Evolutionary conservation across 2,888 invertebrate genomes (phyloP), one percentile per base, ranked within the genome.

Genomic region (Luperina testacea): DNA sequence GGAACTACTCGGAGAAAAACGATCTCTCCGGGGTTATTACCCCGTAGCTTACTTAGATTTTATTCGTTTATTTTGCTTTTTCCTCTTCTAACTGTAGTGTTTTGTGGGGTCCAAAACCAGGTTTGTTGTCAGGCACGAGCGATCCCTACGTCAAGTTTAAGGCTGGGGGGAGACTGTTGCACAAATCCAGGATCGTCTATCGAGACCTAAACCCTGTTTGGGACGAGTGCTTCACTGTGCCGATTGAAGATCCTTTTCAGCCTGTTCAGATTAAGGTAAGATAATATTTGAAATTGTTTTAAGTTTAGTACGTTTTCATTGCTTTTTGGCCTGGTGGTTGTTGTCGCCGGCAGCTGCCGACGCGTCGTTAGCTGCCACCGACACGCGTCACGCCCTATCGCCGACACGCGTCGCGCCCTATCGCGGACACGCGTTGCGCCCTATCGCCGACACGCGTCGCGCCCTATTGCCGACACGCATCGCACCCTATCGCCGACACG

Each of bases 121-220:
- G 96, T 91, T 94, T 97, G 94, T 95, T 97, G 94, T 94, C 97
- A 99, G 99, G 99, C 89, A 98, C 99, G 83, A 99, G 99, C 95
- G 99, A 99, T 97, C 99, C 99, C 42, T 99, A 99, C 96, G 99
- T 99, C 77, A 99, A 99, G 97, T 99, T 99, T 96, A 99, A 99
- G 96, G 97, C 98, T 85, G 98, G 98, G 20, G 98, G 98, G 59
- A 97, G 99, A 83, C 97, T 99, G 88, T 97, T 99, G 88, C 99
- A 99, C 97, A 99, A 99, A 97, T 99, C 99, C 89, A 98, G 98
- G 93, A 99, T 99, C 77, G 98, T 99, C 81, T 98, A 98, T 95
- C 97, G 99, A 90, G 99, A 99, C 94, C 97, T 99, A 82, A 99
- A 99, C 96, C 99, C 99, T 0, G 97, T 98, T n/a, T 99, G 99